Conservation (phyloP, 30 jellyfish, hydroid and myxozoan genomes). For the Hydractinia symbiolongicarpus region DNA sequence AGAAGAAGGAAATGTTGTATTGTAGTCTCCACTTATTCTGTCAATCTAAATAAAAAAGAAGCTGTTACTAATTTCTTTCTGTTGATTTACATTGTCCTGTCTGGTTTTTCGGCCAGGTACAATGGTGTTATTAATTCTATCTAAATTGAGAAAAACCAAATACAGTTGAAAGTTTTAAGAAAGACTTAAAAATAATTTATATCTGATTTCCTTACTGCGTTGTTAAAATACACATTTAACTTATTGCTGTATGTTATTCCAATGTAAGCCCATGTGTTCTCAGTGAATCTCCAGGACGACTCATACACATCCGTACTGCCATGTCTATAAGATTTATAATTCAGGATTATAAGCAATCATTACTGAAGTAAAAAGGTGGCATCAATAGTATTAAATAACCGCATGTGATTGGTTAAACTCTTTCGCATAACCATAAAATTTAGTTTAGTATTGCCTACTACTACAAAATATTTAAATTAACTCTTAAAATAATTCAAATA, state of each 20-base stretch:
- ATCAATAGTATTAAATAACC: no score
- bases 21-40: background rate
- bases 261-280: constrained; percentile 1
- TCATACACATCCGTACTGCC: background rate
- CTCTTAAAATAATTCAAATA: no score
- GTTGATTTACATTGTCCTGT: no score
- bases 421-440: no score
- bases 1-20: background rate
- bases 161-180: background rate
- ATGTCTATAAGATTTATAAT: background rate
- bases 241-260: background rate
- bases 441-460: no score
- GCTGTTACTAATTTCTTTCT: no score
- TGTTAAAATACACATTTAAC: background rate
- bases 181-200: background rate
- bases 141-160: background rate
- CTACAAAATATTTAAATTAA: no score
- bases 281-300: background rate
- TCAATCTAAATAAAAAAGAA: no score
- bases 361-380: no score
- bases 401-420: no score
- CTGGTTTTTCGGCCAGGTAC: background rate
- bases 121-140: background rate
- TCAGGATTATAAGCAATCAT: background rate
- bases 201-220: background rate